Evolutionary conservation across 2,797 vertebrate genomes (phyloP).

Genomic region (Hippocampus kuda): DNA sequence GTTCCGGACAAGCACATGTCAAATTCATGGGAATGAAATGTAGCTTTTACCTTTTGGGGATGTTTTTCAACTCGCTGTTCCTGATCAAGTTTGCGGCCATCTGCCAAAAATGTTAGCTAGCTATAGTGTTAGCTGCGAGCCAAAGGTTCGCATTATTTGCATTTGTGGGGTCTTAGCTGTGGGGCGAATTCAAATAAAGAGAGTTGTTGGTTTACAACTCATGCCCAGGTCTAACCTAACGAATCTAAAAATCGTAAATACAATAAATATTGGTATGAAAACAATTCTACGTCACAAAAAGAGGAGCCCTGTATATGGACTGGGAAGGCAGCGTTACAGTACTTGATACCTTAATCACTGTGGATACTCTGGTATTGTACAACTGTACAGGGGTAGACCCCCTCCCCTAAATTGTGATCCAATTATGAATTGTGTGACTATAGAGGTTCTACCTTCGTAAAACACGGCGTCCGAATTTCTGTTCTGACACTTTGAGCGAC

Average conservation of each 20-base stretch:
- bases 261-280: not conserved
- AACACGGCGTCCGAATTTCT: not conserved
- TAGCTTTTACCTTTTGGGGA: not conserved
- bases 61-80: not conserved
- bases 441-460: not conserved
- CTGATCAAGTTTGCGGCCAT: not conserved
- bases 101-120: not conserved
- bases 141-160: not conserved
- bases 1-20: constrained; percentile 19
- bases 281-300: not conserved
- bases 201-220: too few relatives aligned
- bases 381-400: not conserved
- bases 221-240: not conserved
- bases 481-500: too few relatives aligned
- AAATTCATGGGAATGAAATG: not conserved
- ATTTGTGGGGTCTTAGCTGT: too few relatives aligned
- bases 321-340: not conserved
- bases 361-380: not conserved
- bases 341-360: not conserved
- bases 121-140: not conserved
- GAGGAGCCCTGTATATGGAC: too few relatives aligned
- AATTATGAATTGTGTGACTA: not conserved
- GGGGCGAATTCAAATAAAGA: too few relatives aligned
- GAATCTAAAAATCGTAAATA: not conserved
- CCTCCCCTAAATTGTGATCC: not conserved